Base-by-base conservation (phyloP, 2,797 vertebrate species). In the Gymnoscopelus microlampas region DNA sequence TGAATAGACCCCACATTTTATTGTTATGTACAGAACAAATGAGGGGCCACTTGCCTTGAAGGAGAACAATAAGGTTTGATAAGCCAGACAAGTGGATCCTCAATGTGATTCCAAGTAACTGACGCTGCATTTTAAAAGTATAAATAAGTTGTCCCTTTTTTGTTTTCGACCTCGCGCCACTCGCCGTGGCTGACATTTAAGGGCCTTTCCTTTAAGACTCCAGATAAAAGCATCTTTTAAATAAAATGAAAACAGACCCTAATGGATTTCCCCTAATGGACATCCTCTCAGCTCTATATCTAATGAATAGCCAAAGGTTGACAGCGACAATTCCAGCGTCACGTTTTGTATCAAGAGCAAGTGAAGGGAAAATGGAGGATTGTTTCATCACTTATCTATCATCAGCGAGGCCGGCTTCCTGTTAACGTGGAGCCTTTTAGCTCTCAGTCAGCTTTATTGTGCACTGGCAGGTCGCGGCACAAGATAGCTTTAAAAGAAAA, bases 241-340 rank as follows among this genome's bases (percentile, higher is more conserved):
- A 73, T 74, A n/a, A 76, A 74, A 78, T 62, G 47, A 81, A 80
- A 87, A 81, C 58, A 63, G 64, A 19, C 62, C 58, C 47, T 87
- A 83, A 87, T 87, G 77, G 84, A 66, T 74, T 48, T 73, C 39
- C 66, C 35, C 60, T 81, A 80, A 85, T 86, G 73, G 75, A 8
- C 24, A 53, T 83, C 64, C 29, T 80, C 63, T 66, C 44, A 29
- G 54, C 39, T 57, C 54, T 5, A 12, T 24, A 12, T 1, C 26
- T 48, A 67, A 58, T 51, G 53, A 53, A 50, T 32, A 49, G 65
- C 19, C 59, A 26, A 47, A 73, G 71, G 56, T 15, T 72, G 65
- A 81, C 70, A 63, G 63, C 48, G 58, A 79, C 66, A 73, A 77
- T 66, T 26, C 60, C 62, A 65, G 65, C 14, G 44, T 77, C 80